Percentiles rank a stretch among this genome's conserved stretches.
These are phyloP conservation scores for Eledone cirrhosa DNA, from an alignment of 2,888 invertebrate genomes.

Conservation along the genomic window DNA sequence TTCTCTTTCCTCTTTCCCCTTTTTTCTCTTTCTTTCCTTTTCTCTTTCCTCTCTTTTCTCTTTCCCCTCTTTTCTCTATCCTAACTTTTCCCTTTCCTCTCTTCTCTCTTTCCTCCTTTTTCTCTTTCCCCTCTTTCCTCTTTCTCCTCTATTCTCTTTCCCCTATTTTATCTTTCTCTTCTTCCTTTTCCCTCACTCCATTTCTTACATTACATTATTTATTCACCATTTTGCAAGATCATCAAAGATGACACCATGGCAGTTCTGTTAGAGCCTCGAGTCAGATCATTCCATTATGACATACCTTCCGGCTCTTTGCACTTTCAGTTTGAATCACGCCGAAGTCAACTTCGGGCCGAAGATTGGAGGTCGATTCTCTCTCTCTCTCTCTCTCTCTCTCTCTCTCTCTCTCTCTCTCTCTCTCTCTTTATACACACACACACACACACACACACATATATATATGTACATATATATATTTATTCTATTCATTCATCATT, in stretches of 20 bases:
- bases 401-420: background rate
- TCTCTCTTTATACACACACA: no score
- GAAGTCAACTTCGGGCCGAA: no score
- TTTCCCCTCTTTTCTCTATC: constrained; percentile 1
- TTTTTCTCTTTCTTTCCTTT: constrained; percentile 10
- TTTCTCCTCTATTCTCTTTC: background rate
- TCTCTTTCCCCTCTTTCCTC: background rate
- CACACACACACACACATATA: no score
- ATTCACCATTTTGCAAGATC: background rate
- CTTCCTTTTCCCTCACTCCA: background rate
- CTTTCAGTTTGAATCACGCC: no score
- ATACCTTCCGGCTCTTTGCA: no score
- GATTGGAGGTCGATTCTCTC: no score
- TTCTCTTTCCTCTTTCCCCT: background rate
- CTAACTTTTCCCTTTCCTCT: background rate
- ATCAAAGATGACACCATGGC: no score
- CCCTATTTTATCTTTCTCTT: background rate
- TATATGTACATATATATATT: no score
- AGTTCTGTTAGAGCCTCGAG: no score
- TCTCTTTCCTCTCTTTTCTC: background rate
- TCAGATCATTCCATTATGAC: no score
- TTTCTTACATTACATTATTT: background rate
- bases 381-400: background rate
- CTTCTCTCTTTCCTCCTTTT: background rate
- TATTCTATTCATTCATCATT: no score